These are phyloP conservation scores for Malacoctenus gilli DNA, from an alignment of 2,797 vertebrate genomes.

Conservation along the genomic window DNA sequence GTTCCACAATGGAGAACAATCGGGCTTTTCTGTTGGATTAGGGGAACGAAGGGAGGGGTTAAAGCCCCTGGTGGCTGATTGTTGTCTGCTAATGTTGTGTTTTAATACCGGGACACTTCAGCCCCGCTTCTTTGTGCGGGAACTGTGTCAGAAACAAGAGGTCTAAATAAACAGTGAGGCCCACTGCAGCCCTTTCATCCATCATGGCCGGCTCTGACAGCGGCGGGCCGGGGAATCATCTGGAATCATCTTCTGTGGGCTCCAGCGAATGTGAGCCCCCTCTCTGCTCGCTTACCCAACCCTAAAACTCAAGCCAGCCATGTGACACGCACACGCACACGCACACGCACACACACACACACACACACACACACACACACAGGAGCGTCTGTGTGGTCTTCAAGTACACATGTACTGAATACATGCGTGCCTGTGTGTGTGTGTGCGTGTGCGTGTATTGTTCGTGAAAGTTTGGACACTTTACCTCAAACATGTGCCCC, in stretches of 20 bases:
- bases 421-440: slow-evolving; percentile 24
- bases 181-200: slow-evolving; percentile 84
- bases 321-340: slow-evolving; percentile 28
- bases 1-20: slow-evolving; percentile 85
- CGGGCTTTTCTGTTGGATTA: slow-evolving; percentile 83
- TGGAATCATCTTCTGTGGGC: slow-evolving; percentile 72
- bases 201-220: slow-evolving; percentile 79
- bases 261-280: slow-evolving; percentile 51
- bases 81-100: slow-evolving; percentile 89
- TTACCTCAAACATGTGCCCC: slow-evolving; percentile 34
- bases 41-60: slow-evolving; percentile 18
- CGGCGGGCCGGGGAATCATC: slow-evolving; percentile 69
- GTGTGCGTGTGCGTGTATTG: slow-evolving; percentile 20
- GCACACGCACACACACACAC: slow-evolving; percentile 13
- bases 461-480: slow-evolving; percentile 30
- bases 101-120: slow-evolving; percentile 87
- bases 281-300: slow-evolving; percentile 33
- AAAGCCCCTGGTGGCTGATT: slow-evolving; percentile 87
- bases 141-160: slow-evolving; percentile 88
- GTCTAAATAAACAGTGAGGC: slow-evolving; percentile 87
- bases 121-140: slow-evolving; percentile 84
- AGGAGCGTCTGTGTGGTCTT: slow-evolving; percentile 41
- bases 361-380: not conserved
- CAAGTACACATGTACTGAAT: slow-evolving; percentile 1
- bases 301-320: slow-evolving; percentile 44